These are phyloP conservation scores for Pelosia muscerda DNA, from an alignment of 2,888 invertebrate species.

Conservation along the genomic window DNA sequence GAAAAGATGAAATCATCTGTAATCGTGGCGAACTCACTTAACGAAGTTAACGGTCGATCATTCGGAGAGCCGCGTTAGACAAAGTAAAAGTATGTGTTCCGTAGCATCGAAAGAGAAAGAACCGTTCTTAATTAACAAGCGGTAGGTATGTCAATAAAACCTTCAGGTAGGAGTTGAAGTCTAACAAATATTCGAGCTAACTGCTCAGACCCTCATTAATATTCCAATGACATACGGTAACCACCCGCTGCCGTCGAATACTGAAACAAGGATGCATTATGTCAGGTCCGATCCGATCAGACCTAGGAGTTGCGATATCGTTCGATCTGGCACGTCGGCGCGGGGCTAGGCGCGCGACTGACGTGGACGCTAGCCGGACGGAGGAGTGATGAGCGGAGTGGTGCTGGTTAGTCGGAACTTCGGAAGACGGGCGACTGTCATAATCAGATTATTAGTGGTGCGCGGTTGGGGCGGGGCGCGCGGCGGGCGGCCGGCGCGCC, in stretches of 20 bases:
- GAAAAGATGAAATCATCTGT: constrained; percentile 29
- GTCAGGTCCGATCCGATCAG: constrained; percentile 53
- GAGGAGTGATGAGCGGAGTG: constrained; percentile 75
- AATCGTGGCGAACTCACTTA: constrained; percentile 10
- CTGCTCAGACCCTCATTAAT: constrained; percentile 47
- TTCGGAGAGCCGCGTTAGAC: neutral
- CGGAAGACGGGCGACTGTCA: constrained; percentile 79
- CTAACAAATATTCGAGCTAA: constrained; percentile 39
- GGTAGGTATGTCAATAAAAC: constrained; percentile 31
- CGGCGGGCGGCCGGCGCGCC: constrained; percentile 78
- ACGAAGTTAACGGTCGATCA: constrained; percentile 3
- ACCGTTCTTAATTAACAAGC: constrained; percentile 31
- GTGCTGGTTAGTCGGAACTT: constrained; percentile 47
- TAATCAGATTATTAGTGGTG: constrained; percentile 85
- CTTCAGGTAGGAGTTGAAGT: constrained; percentile 30
- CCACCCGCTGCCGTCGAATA: constrained; percentile 56
- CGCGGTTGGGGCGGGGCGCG: constrained; percentile 80
- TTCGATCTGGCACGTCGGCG: constrained; percentile 49
- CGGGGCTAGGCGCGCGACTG: constrained; percentile 30
- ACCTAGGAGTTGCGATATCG: constrained; percentile 50
- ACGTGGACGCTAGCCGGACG: constrained; percentile 57
- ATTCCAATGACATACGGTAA: constrained; percentile 40
- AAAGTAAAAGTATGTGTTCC: constrained; percentile 9
- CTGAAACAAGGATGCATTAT: constrained; percentile 62
- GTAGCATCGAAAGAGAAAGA: constrained; percentile 20